phyloP scores from a whole-genome alignment of 1,140 invertebrate genomes.

The Drosophila orosa region DNA sequence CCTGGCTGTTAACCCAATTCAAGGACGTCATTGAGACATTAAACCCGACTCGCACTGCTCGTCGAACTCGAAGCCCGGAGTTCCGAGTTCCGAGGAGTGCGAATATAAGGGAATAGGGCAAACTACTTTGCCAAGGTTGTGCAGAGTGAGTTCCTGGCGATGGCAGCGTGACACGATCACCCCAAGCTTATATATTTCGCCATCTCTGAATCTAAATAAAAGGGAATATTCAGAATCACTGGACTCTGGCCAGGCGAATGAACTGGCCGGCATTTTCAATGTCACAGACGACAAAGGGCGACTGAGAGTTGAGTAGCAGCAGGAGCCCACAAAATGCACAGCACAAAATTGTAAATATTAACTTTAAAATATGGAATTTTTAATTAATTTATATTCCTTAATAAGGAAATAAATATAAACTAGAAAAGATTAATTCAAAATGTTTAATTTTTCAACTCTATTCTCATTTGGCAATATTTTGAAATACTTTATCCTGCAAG shows the following conservation, averaged over 20 bases:
- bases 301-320: conserved; percentile 13
- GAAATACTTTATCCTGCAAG: not conserved
- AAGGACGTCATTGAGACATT: conserved; percentile 84
- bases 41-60: conserved; percentile 52
- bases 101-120: conserved; percentile 84
- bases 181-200: not conserved
- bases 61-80: conserved; percentile 9
- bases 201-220: conserved; percentile 10
- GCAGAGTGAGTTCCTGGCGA: conserved; percentile 1
- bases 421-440: not conserved
- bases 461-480: not conserved
- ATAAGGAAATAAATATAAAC: too few species aligned
- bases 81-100: conserved; percentile 17
- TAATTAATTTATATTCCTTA: too few species aligned
- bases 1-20: conserved; percentile 83
- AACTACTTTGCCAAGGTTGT: conserved; percentile 83
- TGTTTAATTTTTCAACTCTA: not conserved
- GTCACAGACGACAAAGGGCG: conserved; percentile 64
- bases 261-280: conserved; percentile 78
- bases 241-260: conserved; percentile 64
- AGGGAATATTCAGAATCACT: conserved; percentile 19
- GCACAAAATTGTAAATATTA: not conserved
- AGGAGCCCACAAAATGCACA: conserved; percentile 15
- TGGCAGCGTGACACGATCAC: conserved; percentile 43
- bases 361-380: not conserved